Conservation (phyloP, 2,113 vertebrate species). For the Oenanthe melanoleuca region DNA sequence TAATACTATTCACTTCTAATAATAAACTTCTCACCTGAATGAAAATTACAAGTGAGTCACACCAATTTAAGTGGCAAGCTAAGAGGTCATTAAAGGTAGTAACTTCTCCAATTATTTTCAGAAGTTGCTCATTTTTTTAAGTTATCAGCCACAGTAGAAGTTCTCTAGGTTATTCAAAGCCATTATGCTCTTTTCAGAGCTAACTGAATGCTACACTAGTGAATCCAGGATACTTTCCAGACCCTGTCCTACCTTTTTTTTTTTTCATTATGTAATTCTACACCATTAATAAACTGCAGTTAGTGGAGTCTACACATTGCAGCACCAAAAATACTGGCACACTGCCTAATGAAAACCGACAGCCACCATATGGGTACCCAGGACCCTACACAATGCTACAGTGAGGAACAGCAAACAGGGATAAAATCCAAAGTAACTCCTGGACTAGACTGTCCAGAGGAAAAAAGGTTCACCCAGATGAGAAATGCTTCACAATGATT, state of each 20-base stretch:
- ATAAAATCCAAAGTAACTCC: not conserved
- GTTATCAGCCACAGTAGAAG: not conserved
- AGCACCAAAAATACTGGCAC: not conserved
- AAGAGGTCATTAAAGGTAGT: not conserved
- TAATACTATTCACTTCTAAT: not conserved
- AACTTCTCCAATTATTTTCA: not conserved
- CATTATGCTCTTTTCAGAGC: not conserved
- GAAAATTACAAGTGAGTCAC: not conserved
- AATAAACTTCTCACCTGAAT: not conserved
- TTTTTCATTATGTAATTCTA: not conserved
- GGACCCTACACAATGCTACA: not conserved
- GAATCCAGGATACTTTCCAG: not conserved
- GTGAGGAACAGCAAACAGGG: not conserved
- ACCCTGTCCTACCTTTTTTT: not conserved
- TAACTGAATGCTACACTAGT: fast-evolving
- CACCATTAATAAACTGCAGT: not conserved
- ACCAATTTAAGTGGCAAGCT: not conserved
- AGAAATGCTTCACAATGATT: not conserved
- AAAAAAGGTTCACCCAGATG: not conserved
- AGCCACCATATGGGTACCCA: not conserved
- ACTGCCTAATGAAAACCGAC: not conserved
- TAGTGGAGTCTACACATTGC: fast-evolving
- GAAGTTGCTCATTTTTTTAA: not conserved
- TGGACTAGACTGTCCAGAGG: not conserved
- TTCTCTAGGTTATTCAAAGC: not conserved